Evolutionary conservation across 1,140 invertebrate genomes (phyloP), one percentile per base, ranked within the genome.

Genomic region (Lepidurus packardi): DNA sequence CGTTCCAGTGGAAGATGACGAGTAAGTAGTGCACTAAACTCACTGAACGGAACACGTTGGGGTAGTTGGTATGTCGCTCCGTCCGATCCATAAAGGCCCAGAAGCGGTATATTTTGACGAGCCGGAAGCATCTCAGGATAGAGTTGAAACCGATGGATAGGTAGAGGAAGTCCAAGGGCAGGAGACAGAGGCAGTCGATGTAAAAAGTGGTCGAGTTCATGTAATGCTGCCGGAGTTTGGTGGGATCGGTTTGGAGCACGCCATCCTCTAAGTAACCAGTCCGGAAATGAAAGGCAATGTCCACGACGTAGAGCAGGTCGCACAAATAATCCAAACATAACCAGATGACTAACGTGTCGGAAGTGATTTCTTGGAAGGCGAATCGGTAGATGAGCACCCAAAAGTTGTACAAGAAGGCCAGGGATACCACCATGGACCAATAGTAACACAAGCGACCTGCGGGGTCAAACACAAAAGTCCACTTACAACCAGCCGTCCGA

Each of bases 1-100:
- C 96, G 87, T 99, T 99, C 97, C 97, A 99, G 89, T 99, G 97
- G 88, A 98, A 98, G 86, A 98, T 96, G 86, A 97, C 95, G 87
- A 98, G 88, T 82, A 98, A 90, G 88, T 98, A 98, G 88, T 98
- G 96, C 84, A 97, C 94, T 82, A 98, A 89, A 83, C 94, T 94
- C n/a, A 87, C 75, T 74, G 94, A 96, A 81, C 97, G 91, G 88
- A 98, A 96, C 84, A 98, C 89, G 88, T 99, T 99, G 79, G 97
- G 97, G 87, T 98, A 99, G 87, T 98, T 98, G 74, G 97, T 98
- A 85, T 99, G 97, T 80, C 97, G 89, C 85, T 99, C 97, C 73
- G 96, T 98, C 78, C 96, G 89, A 87, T 99, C 97, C 91, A 98
- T 94, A 86, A 98, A 99, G 82, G 94, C 93, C 97, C 96, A 98